A percentile compares a stretch with the other conserved stretches of the same genome.
These are phyloP conservation scores for Cherax quadricarinatus DNA, from an alignment of 1,140 invertebrate species.

Conservation along the genomic window DNA sequence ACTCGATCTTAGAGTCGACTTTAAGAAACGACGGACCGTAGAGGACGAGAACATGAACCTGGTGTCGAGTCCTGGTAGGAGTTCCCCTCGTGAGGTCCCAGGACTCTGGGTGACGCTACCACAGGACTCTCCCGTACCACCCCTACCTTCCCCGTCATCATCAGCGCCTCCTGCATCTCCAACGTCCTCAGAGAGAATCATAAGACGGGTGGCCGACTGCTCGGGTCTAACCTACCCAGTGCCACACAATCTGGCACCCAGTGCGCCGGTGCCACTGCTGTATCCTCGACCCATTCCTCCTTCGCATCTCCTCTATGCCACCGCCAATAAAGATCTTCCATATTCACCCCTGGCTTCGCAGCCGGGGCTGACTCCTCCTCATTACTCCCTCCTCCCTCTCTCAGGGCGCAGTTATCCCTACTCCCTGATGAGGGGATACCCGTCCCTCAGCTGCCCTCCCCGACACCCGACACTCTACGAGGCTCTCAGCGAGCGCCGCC, in stretches of 20 bases:
- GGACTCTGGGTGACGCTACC: neutral
- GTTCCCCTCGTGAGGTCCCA: conserved; percentile 15
- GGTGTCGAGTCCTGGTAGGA: conserved; percentile 11
- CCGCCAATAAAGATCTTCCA: neutral
- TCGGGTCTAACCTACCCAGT: neutral
- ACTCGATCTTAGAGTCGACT: conserved; percentile 62
- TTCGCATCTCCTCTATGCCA: conserved; percentile 10
- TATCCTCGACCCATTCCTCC: conserved; percentile 45
- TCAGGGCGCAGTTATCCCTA: conserved; percentile 6
- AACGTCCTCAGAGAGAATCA: conserved; percentile 7
- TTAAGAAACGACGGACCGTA: conserved; percentile 58
- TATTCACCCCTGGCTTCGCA: neutral
- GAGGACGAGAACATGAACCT: conserved; percentile 68
- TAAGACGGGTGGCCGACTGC: conserved; percentile 4
- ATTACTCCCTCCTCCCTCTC: neutral
- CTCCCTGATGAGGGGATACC: conserved; percentile 40
- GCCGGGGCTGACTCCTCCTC: neutral
- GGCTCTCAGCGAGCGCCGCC: conserved; percentile 33
- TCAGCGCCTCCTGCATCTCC: conserved; percentile 5
- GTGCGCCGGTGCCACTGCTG: conserved; percentile 18
- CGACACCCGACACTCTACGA: conserved; percentile 62
- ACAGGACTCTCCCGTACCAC: conserved; percentile 5
- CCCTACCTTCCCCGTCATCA: neutral
- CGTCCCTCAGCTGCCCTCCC: conserved; percentile 32
- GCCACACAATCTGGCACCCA: neutral